These are phyloP conservation scores for Sebastes trivittatus DNA, from an alignment of 2,797 vertebrate genomes.

Conservation along the genomic window DNA sequence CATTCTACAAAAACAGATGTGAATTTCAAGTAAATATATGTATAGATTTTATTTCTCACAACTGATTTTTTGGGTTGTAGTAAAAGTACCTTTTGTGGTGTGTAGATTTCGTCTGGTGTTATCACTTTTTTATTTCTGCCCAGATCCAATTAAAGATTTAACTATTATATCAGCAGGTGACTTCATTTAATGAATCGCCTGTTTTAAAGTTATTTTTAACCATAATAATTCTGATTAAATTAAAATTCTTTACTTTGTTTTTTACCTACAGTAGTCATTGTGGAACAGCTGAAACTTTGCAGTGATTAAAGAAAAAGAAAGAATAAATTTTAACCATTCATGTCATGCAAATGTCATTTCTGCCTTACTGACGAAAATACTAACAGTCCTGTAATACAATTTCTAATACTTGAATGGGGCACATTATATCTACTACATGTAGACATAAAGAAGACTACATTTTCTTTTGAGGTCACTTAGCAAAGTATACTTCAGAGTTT, in stretches of 20 bases:
- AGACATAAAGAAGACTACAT: background rate
- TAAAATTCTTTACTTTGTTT: background rate
- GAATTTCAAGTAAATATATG: constrained; percentile 65
- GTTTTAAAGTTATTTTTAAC: constrained; percentile 81
- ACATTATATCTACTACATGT: background rate
- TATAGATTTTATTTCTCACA: constrained; percentile 77
- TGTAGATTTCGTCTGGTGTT: constrained; percentile 80
- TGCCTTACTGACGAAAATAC: constrained; percentile 73
- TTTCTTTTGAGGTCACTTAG: constrained; percentile 19
- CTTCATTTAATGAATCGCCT: background rate
- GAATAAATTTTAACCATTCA: constrained; percentile 34
- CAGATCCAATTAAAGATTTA: constrained; percentile 70
- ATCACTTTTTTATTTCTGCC: constrained; percentile 77
- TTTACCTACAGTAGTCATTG: background rate
- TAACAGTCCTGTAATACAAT: constrained; percentile 44
- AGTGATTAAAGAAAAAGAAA: constrained; percentile 12
- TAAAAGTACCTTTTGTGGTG: constrained; percentile 73
- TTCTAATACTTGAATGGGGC: constrained; percentile 51
- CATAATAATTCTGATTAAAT: constrained; percentile 20
- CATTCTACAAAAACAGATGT: constrained; percentile 35
- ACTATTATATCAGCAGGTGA: constrained; percentile 14
- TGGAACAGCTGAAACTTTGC: constrained; percentile 5
- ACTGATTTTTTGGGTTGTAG: constrained; percentile 75
- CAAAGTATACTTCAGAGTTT: constrained; percentile 12
- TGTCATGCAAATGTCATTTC: constrained; percentile 61